These are phyloP conservation scores for Folsomia candida DNA, from an alignment of 2,888 invertebrate species.

Conservation along the genomic window DNA sequence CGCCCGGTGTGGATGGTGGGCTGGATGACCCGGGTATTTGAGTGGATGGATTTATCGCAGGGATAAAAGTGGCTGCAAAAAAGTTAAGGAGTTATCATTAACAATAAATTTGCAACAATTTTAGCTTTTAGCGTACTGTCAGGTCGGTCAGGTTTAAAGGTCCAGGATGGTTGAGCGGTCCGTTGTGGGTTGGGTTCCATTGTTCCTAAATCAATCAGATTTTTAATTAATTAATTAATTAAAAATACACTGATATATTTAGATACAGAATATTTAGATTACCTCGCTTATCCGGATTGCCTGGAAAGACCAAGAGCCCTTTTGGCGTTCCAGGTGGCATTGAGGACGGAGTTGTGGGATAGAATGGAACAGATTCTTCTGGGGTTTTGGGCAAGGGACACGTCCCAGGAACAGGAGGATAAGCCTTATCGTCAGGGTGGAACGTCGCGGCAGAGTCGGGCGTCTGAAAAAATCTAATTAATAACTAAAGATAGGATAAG, in stretches of 20 bases:
- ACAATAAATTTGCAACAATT: background rate
- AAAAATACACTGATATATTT: too few relatives aligned
- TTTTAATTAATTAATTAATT: too few relatives aligned
- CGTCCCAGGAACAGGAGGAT: background rate
- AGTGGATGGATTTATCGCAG: background rate
- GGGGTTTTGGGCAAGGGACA: background rate
- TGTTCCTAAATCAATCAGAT: background rate
- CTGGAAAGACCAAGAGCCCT: background rate
- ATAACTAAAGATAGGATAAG: too few relatives aligned
- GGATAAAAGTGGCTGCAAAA: background rate
- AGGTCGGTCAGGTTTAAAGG: background rate
- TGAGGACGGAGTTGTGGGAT: background rate
- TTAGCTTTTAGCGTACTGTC: background rate
- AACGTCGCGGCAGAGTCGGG: background rate
- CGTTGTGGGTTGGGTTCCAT: constrained; percentile 3
- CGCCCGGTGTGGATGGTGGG: background rate
- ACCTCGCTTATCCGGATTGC: background rate
- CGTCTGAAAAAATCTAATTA: background rate
- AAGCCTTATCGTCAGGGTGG: background rate
- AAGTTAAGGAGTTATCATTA: background rate
- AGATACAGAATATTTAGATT: background rate
- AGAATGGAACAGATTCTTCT: background rate
- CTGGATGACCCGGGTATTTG: background rate
- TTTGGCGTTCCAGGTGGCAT: background rate
- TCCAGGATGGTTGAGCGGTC: background rate